phyloP scores from a whole-genome alignment of 2,797 vertebrate genomes.

The Eospalax fontanierii region DNA sequence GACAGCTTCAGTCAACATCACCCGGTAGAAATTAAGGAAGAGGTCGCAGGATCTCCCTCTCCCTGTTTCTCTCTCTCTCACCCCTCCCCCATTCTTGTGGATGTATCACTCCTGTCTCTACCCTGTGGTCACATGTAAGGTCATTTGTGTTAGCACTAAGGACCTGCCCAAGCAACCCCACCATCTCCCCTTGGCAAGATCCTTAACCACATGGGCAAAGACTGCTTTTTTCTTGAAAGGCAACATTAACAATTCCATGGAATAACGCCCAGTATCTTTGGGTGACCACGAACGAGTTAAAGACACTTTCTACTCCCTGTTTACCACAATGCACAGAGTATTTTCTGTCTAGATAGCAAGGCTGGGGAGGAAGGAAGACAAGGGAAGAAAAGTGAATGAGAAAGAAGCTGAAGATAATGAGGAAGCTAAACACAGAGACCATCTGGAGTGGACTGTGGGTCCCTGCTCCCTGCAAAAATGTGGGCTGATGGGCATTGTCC shows the following conservation, averaged over 20 bases:
- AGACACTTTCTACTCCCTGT: background rate
- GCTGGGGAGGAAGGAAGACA: background rate
- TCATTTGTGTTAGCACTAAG: background rate
- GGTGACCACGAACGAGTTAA: background rate
- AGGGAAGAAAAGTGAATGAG: background rate
- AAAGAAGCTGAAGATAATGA: constrained; percentile 24
- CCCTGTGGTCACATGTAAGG: background rate
- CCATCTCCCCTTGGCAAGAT: background rate
- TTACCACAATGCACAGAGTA: background rate
- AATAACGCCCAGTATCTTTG: background rate
- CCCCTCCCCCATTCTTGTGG: fast-evolving
- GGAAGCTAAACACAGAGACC: fast-evolving
- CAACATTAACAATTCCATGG: background rate
- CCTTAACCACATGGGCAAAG: background rate
- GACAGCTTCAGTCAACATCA: background rate
- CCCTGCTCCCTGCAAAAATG: background rate
- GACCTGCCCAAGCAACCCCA: background rate
- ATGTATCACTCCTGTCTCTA: background rate
- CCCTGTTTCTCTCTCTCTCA: no score
- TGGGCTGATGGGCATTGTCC: background rate
- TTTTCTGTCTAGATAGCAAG: background rate
- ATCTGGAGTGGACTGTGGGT: background rate
- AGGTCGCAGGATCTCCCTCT: background rate
- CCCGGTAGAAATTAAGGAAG: background rate
- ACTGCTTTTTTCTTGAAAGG: background rate